Base-by-base conservation (phyloP, 2,113 vertebrate genomes). In the Takifugu flavidus region DNA sequence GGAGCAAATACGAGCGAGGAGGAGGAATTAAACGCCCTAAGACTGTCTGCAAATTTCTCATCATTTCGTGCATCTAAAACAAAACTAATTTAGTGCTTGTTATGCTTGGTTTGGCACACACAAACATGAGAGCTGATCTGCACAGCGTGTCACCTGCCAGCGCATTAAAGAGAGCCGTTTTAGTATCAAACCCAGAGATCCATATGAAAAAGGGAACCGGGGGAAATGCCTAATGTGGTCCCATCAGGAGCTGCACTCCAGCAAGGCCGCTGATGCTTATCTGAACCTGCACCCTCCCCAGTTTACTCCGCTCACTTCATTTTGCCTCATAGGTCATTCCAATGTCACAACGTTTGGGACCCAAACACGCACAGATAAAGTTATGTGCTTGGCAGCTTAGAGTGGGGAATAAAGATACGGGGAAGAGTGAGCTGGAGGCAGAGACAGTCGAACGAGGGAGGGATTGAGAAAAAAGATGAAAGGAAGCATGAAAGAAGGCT, bases 1-100 rank as follows among this genome's bases (percentile, higher is more conserved):
- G 45, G 29, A 77, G 67, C 64, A 81, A 77, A 84, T 82, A 52
- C 82, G 47, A 66, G 53, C 53, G 56, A 70, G 75, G 63, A 20
- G 59, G 60, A 13, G 26, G 10, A 13, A 56, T 13, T 3, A 64
- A 56, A 67, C 62, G 67, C 62, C 62, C 58, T 45, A 69, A 74
- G 76, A 75, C 67, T 13, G 61, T 79, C 80, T 82, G 66, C 72
- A 79, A 85, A 82, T 83, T 85, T 86, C 81, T 76, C 82, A 81
- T 84, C 77, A 82, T 88, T 90, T 89, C 82, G 80, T 79, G 79
- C 80, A 82, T 89, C 84, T 87, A 80, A 89, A 88, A 89, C 87
- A 84, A 88, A 89, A 88, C 87, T 85, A 84, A 89, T 89, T 84
- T 88, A 81, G 79, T 80, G 79, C 82, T 72, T 15, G 82, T 88